These are phyloP conservation scores for Acomys russatus DNA, from an alignment of 2,797 vertebrate genomes.

Conservation along the genomic window DNA sequence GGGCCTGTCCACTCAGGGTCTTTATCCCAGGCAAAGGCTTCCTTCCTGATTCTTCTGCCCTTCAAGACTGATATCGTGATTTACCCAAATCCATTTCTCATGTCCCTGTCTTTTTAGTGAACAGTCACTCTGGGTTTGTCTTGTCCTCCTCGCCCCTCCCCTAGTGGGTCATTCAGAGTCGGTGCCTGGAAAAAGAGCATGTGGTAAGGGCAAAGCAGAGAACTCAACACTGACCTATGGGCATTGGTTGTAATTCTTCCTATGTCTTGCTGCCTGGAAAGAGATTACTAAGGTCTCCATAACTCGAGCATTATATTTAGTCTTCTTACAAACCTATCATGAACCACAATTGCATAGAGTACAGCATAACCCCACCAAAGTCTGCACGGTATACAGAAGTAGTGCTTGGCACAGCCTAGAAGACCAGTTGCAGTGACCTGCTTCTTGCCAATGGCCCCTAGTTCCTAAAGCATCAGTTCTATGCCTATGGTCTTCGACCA, in stretches of 20 bases:
- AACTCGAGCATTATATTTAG: background rate
- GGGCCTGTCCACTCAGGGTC: background rate
- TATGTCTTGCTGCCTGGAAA: background rate
- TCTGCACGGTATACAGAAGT: background rate
- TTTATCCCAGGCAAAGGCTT: background rate
- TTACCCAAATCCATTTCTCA: background rate
- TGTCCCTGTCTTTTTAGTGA: background rate
- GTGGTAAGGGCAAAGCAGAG: background rate
- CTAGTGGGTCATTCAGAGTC: background rate
- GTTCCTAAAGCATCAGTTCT: background rate
- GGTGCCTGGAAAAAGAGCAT: background rate
- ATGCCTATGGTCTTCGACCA: background rate
- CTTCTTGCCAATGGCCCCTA: background rate
- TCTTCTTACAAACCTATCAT: background rate
- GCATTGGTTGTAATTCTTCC: background rate
- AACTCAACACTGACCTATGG: background rate
- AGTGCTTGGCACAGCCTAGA: no score
- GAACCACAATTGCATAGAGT: background rate
- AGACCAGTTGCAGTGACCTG: no score
- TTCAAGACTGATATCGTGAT: background rate
- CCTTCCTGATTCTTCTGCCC: background rate
- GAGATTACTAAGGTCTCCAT: background rate
- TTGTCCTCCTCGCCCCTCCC: background rate
- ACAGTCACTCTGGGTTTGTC: background rate
- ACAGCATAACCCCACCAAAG: background rate